Conservation (phyloP, 37 sponge, comb jelly and placozoan species). For the Cliona cf. orientalis region DNA sequence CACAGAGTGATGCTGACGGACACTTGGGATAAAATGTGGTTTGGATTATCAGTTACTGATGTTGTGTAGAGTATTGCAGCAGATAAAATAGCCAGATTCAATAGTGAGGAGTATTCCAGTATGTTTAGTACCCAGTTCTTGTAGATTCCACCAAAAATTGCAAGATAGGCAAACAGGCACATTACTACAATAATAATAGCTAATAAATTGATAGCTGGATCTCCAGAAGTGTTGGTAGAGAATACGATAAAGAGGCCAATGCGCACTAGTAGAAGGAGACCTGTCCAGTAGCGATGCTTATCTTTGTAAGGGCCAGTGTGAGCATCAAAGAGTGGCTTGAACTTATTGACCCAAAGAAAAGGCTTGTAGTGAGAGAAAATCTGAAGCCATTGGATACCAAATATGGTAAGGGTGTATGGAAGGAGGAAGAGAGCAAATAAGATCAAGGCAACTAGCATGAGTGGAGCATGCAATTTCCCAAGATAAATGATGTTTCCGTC, state of each 20-base stretch:
- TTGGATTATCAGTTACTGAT: not conserved
- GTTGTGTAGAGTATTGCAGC: not conserved
- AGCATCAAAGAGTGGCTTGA: conserved; percentile 25
- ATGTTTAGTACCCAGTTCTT: not conserved
- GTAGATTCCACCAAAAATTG: not conserved
- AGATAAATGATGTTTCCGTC: too few relatives aligned
- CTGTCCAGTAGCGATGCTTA: conserved; percentile 30
- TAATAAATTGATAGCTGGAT: not conserved
- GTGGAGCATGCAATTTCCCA: too few relatives aligned
- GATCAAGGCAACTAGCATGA: too few relatives aligned
- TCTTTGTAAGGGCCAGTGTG: conserved; percentile 33
- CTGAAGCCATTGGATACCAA: not conserved
- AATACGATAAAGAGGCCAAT: too few relatives aligned
- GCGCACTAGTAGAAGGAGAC: conserved; percentile 25
- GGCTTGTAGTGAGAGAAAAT: too few relatives aligned
- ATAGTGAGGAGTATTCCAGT: not conserved
- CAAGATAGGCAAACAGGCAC: not conserved
- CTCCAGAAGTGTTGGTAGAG: not conserved
- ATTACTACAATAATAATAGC: not conserved
- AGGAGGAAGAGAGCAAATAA: too few relatives aligned
- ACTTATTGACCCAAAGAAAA: not conserved
- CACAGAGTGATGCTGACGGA: not conserved
- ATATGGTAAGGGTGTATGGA: too few relatives aligned
- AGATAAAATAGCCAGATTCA: not conserved
- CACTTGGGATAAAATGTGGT: not conserved